These are phyloP conservation scores for Halocynthia aurantium DNA, from an alignment of 23 tunicate genomes.

Conservation along the genomic window DNA sequence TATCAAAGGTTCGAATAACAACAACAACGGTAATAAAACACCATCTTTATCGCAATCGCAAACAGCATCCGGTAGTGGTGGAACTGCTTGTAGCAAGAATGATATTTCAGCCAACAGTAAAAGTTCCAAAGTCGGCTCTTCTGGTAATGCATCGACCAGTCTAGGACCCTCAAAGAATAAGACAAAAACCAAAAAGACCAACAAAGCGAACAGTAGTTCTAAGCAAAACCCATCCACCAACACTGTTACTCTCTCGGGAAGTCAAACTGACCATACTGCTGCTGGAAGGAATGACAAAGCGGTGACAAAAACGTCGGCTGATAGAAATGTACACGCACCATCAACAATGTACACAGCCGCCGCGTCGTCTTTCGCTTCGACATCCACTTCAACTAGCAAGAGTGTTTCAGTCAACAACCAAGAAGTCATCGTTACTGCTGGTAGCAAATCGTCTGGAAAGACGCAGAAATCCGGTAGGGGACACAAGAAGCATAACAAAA, in stretches of 20 bases:
- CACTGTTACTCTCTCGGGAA: neutral
- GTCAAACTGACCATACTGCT: neutral
- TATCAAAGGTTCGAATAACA: constrained; percentile 13
- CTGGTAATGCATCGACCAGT: neutral
- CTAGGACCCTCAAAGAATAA: neutral
- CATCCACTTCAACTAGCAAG: too few relatives aligned
- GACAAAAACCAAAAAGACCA: neutral
- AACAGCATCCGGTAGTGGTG: neutral
- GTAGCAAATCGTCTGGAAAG: neutral
- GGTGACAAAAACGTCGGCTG: too few relatives aligned
- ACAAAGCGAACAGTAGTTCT: neutral
- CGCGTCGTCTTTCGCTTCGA: too few relatives aligned
- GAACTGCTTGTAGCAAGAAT: neutral
- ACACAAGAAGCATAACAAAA: constrained; percentile 14
- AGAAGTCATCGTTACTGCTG: neutral
- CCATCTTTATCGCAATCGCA: neutral
- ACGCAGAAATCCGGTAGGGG: constrained; percentile 1
- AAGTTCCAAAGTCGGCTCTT: neutral
- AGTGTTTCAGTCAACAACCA: too few relatives aligned
- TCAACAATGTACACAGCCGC: too few relatives aligned
- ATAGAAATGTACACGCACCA: too few relatives aligned
- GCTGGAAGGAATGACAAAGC: neutral
- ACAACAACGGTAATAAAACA: neutral
- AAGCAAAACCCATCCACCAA: neutral
- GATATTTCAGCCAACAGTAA: neutral